Evolutionary conservation across 2,888 invertebrate species (phyloP), one percentile per base, ranked within the genome.

Genomic region (Synergus itoensis): DNA sequence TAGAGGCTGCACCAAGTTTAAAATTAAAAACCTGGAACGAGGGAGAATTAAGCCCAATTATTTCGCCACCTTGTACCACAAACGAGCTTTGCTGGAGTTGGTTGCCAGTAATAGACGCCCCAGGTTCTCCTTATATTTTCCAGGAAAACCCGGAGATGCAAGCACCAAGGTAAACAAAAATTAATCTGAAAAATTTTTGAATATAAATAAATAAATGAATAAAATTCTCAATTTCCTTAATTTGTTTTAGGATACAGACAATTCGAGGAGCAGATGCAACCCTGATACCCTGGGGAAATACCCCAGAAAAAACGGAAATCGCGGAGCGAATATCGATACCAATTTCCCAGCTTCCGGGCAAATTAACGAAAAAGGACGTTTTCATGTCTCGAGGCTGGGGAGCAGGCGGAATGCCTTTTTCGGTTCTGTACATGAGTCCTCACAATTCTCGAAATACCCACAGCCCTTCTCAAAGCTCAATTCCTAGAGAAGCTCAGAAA

Each of bases 371-470:
- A 82, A 93, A 93, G 81, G 92, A 93, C 82, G 87, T 92, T 40
- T 93, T 93, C 81, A 88, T 91, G 82, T 93, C 93, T 1, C 91
- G 93, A 40, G 93, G 93, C 16, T 94, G 94, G 94, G 93, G 93
- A n/a, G 93, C 93, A 2, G 92, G 93, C 8, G 93, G 94, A 21
- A 92, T 93, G 92, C 93, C 94, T 0, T 93, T 93, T 86, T 93
- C 92, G 69, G 93, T 93, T 18, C 91, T 93, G 9, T 94, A 94
- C 84, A 92, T 93, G 91, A 92, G 89, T 4, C 78, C 87, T 9
- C 73, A 48, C 53, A 73, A 36, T 53, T 36, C 53, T 4, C 87
- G 90, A 43, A 63, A 83, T 4, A 88, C 84, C 77, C 85, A 87
- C 77, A 82, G 83, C 5, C 12, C 14, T 9, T 18, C 69, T 45